Evolutionary conservation across 2,797 vertebrate species (phyloP).

Genomic region (Cephalopachus bancanus): DNA sequence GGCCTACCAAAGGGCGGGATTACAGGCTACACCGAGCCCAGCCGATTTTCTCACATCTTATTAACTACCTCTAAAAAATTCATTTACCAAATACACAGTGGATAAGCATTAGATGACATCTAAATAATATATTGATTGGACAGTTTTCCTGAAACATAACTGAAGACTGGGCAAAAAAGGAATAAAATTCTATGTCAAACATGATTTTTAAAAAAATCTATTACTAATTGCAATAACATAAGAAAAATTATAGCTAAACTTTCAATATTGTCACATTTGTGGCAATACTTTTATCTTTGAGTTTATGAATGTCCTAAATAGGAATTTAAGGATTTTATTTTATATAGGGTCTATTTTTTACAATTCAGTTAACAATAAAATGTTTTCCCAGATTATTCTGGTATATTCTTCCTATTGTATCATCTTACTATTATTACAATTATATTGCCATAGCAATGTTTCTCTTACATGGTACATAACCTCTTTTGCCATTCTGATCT

Average conservation of each 20-base stretch:
- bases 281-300: not conserved
- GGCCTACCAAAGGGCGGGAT: too few species aligned
- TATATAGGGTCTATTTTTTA: too few species aligned
- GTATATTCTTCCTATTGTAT: too few species aligned
- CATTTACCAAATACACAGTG: not conserved
- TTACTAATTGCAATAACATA: not conserved
- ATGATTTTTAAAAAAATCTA: not conserved
- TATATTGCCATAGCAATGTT: too few species aligned
- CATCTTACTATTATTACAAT: too few species aligned
- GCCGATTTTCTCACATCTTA: too few species aligned
- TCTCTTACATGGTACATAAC: too few species aligned
- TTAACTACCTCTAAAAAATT: not conserved
- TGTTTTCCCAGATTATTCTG: too few species aligned
- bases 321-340: not conserved
- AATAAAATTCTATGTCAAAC: not conserved
- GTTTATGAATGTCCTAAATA: not conserved
- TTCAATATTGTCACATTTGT: not conserved
- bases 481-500: not conserved
- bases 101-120: not conserved
- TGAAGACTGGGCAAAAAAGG: not conserved
- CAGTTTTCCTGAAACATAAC: not conserved
- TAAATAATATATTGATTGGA: not conserved
- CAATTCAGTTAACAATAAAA: too few species aligned
- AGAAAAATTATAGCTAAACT: constrained; percentile 3
- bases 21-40: too few species aligned